These are phyloP conservation scores for Drosophila pseudotalamancana DNA, from an alignment of 2,888 invertebrate species.

Conservation along the genomic window DNA sequence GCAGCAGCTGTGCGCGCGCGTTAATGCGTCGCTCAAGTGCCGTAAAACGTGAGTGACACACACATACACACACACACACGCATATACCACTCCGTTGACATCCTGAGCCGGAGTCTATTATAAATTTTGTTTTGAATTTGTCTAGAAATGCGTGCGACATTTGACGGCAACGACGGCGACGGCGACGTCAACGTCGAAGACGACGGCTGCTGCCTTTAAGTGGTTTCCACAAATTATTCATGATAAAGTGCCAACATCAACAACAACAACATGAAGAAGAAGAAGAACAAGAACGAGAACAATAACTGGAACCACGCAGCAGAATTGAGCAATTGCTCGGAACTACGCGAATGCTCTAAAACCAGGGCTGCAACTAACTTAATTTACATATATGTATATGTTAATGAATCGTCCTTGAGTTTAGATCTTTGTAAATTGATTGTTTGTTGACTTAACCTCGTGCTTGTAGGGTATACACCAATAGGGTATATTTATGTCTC, in stretches of 20 bases:
- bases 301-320: background rate
- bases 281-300: no score
- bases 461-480: no score
- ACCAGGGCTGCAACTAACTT: conserved; percentile 20
- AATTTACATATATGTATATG: no score
- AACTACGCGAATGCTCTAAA: background rate
- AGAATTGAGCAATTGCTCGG: conserved; percentile 15
- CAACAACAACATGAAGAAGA: conserved; percentile 14
- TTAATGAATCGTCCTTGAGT: no score
- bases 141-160: conserved; percentile 69
- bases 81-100: conserved; percentile 1
- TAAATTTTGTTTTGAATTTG: conserved; percentile 74
- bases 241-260: conserved; percentile 57
- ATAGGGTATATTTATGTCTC: no score
- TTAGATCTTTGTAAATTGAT: background rate
- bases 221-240: conserved; percentile 76
- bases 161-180: conserved; percentile 53
- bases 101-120: conserved; percentile 60
- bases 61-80: conserved; percentile 29
- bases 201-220: conserved; percentile 63
- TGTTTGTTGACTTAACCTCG: no score
- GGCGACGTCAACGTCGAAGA: no score
- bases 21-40: conserved; percentile 80
- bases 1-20: conserved; percentile 75
- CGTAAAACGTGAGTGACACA: conserved; percentile 76